Base-by-base conservation (phyloP, 2,797 vertebrate species). In the Oreonectes daqikongensis region DNA sequence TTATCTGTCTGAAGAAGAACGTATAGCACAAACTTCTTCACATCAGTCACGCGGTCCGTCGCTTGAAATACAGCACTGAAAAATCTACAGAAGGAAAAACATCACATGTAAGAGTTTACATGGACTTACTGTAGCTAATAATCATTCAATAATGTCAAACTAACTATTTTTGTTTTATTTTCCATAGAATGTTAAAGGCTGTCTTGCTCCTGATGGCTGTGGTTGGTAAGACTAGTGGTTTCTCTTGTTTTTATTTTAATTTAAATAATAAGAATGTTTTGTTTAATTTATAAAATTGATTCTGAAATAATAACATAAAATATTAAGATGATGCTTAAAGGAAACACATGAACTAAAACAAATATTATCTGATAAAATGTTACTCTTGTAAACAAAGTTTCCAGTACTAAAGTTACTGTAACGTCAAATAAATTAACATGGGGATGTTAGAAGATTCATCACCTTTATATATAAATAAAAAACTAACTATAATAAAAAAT, bases 161-260 rank as follows among this genome's bases (percentile, higher is more conserved):
- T 10, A 17, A 2, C 10, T 69, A 65, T n/a, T 61, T 82, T 11
- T 77, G 63, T 26, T 26, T 26, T 6, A 9, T 24, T 52, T 52
- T 22, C 20, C 14, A 32, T 82, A 93, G 88, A 84, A 93, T 93
- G 92, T 61, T 90, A 5, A 89, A 52, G 75, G 50, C 81, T 0
- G 28, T 78, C 32, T 73, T 92, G 63, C 75, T 93, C 40, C 22
- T 88, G 77, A 79, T 90, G 85, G 68, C 83, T 0, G 72, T 91
- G 72, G 85, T 90, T 79, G 91, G 92, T 93, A 88, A 90, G 90
- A 77, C 30, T 42, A n/a, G 1, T 28, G 20, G 44, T 40, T 52
- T 57, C 1, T 70, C 24, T 57, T 42, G 3, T 1, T 2, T 20
- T 55, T 53, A 22, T 9, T 46, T 0, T 9, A 50, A 8, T 26